Percentiles rank a stretch among this genome's conserved stretches.
Conservation (phyloP, 2,888 invertebrate species). For the Campopleginae sp. region DNA sequence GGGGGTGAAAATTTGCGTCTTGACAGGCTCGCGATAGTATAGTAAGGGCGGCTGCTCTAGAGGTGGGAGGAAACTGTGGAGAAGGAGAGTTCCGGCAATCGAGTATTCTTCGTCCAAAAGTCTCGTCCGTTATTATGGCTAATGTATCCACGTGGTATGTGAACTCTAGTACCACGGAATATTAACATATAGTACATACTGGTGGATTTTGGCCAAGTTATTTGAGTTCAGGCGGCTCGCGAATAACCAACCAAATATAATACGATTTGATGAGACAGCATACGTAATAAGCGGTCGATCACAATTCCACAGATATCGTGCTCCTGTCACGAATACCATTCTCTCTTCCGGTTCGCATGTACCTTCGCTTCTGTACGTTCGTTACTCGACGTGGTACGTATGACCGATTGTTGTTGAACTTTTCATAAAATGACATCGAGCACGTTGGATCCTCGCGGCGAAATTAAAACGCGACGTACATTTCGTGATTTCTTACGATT, state of each 20-base stretch:
- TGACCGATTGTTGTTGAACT: background rate
- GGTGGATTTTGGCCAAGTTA: conserved; percentile 18
- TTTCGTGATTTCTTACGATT: background rate
- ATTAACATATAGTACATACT: background rate
- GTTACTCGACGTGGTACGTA: background rate
- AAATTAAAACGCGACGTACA: background rate
- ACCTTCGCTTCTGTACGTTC: background rate
- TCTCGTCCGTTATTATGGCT: conserved; percentile 28
- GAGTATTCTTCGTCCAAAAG: conserved; percentile 29
- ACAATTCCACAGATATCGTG: conserved; percentile 9
- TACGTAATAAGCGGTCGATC: conserved; percentile 37
- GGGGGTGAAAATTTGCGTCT: conserved; percentile 34
- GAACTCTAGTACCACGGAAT: background rate
- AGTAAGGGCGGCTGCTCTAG: background rate
- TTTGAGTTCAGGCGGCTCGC: conserved; percentile 4
- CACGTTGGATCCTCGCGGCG: background rate
- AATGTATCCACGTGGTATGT: conserved; percentile 5
- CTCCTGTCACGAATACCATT: conserved; percentile 19
- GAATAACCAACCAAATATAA: conserved; percentile 20
- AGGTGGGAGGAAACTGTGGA: background rate
- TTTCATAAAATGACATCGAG: background rate
- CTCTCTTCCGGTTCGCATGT: background rate
- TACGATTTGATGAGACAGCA: conserved; percentile 36
- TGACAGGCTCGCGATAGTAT: conserved; percentile 29
- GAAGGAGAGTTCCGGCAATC: conserved; percentile 19